Evolutionary conservation across 1,140 invertebrate species (phyloP).

Genomic region (Drosophila orena): DNA sequence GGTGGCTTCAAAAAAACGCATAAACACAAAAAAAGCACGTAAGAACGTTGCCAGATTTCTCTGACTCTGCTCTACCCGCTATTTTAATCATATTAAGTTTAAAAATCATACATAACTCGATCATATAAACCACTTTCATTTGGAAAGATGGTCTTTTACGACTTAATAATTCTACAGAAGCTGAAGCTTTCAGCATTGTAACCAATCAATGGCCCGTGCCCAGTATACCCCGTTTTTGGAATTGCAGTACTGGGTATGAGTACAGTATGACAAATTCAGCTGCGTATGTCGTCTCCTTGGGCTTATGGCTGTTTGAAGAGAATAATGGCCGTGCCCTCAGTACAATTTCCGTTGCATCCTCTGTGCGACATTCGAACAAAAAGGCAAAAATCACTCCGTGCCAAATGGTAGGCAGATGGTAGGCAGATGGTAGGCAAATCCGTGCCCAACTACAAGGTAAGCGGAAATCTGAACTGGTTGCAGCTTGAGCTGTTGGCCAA

Average conservation of each 20-base stretch:
- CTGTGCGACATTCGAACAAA: conserved; percentile 19
- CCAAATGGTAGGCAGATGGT: conserved; percentile 2
- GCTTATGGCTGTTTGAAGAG: conserved; percentile 22
- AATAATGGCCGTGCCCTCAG: conserved; percentile 44
- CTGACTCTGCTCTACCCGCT: neutral
- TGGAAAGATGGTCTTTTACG: too few relatives aligned
- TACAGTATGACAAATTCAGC: conserved; percentile 61
- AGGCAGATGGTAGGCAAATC: conserved; percentile 41
- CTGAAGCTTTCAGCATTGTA: too few relatives aligned
- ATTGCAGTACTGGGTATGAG: neutral
- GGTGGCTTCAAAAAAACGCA: conserved; percentile 24
- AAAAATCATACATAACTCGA: too few relatives aligned
- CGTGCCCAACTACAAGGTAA: conserved; percentile 79
- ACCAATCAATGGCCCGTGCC: neutral
- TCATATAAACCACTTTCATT: too few relatives aligned
- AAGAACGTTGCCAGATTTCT: neutral
- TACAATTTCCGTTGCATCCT: conserved; percentile 75
- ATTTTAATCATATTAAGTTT: too few relatives aligned
- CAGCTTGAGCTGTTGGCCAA: conserved; percentile 54
- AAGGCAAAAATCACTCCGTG: conserved; percentile 8
- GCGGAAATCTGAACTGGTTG: conserved; percentile 61
- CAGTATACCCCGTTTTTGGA: neutral
- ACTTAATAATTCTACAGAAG: too few relatives aligned
- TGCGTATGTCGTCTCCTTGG: conserved; percentile 43
- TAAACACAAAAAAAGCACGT: conserved; percentile 27